Evolutionary conservation across 2,888 invertebrate species (phyloP).

Genomic region (Pharmacophagus antenor): DNA sequence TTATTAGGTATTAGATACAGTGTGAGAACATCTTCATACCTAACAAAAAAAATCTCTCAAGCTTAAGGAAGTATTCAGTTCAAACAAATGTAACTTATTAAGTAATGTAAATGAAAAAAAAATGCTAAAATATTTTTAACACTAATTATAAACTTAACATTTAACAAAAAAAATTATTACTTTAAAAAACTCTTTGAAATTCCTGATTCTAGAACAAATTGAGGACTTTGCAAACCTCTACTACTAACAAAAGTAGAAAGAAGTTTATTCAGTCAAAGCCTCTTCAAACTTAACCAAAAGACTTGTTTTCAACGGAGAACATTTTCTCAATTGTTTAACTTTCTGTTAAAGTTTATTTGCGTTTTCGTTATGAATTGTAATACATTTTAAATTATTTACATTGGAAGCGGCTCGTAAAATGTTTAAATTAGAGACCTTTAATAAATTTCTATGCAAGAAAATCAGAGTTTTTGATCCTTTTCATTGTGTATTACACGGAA

Average conservation of each 20-base stretch:
- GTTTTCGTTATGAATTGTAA: slow-evolving; percentile 21
- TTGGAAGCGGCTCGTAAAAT: background rate
- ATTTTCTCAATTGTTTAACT: slow-evolving; percentile 30
- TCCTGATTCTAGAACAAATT: slow-evolving; percentile 28
- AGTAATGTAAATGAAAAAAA: background rate
- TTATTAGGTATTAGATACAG: slow-evolving; percentile 46
- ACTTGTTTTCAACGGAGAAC: slow-evolving; percentile 24
- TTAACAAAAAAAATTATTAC: background rate
- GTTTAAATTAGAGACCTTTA: too few relatives aligned
- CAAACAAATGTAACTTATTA: background rate
- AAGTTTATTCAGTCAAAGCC: slow-evolving; percentile 30
- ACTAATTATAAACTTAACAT: background rate
- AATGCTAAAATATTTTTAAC: background rate
- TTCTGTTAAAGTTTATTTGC: slow-evolving; percentile 27
- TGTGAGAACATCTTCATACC: too few relatives aligned
- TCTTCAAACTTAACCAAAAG: slow-evolving; percentile 29
- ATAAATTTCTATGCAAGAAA: too few relatives aligned
- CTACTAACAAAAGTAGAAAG: slow-evolving; percentile 27
- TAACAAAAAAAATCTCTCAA: too few relatives aligned
- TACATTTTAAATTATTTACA: slow-evolving; percentile 31
- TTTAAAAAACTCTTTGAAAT: slow-evolving; percentile 8
- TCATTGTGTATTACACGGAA: background rate
- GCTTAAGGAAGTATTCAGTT: too few relatives aligned
- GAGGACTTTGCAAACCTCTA: slow-evolving; percentile 26
- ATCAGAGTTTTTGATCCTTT: too few relatives aligned